Base-by-base conservation (phyloP, 2,888 invertebrate species). In the Ernsta delagoae region DNA sequence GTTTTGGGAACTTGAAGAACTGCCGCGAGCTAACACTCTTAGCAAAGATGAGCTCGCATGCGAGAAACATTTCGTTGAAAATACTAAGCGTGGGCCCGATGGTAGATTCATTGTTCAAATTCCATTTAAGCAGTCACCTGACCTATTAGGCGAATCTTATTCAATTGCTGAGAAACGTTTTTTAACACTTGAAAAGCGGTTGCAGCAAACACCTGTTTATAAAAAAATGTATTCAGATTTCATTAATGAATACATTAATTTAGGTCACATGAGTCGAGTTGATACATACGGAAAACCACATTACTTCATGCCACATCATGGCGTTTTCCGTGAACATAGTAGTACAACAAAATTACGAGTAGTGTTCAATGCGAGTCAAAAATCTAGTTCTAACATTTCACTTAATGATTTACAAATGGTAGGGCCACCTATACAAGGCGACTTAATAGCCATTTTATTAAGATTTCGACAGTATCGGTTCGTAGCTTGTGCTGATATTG, bases 1-100 rank as follows among this genome's bases (percentile, higher is more conserved):
- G 41, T 75, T 75, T 53, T 77, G 75, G 77, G 75, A 77, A 59
- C 48, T 77, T 0, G 74, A 75, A 61, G 71, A 73, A 36, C 50
- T 50, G 16, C 45, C 36, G 31, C 24, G 6, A 31, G 34, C 12
- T 24, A 45, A 59, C 53, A 9, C 12, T 36, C 60, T 62, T 7
- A 62, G 50, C 8, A 60, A 68, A n/a, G 62, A 68, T 1, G 62
- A 62, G 39, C 36, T 50, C 53, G 50, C 50, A 39, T 62, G 62
- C 31, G 62, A 62, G 11, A 39, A 62, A 39, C 62, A 53, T 53
- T 62, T 62, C 34, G 7, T 39, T 34, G 50, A 53, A 24, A 62
- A 50, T 11, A 62, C 62, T 39, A 62, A 34, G 62, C 62, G 62
- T 64, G 56, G n/a, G 16, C 36, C 60, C 16, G 53, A 71, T 61